Evolutionary conservation across 1,140 invertebrate genomes (phyloP), one percentile per base, ranked within the genome.

Genomic region (Hirudo medicinalis): DNA sequence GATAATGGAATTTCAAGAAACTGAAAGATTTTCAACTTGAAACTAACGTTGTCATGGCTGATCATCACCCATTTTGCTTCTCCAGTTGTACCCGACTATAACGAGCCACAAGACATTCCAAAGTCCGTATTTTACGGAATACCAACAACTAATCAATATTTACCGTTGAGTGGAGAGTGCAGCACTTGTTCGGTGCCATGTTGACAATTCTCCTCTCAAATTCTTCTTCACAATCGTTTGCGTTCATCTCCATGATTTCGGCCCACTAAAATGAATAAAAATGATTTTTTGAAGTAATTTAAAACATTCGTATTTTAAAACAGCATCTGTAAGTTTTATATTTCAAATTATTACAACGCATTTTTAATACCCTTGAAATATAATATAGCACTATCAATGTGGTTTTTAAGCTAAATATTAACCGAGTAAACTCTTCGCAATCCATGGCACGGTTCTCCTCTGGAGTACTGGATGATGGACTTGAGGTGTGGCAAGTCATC

Each of bases 51-150:
- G 80, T 94, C 92, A 78, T 96, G 92, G 75, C 87, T 89, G 67
- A 96, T 80, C 92, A 96, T 95, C 9, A 92, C 91, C 1, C 88
- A 92, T 82, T 96, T 96, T 20, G 92, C 90, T 77, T 89, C 87
- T n/a, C 92, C 92, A 63, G 91, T 89, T 0, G 92, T 96, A 8
- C 92, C 92, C 17, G 91, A 94, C 88, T 91, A 76, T 43, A 79
- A 78, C 72, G 72, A 75, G 15, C 9, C n/a, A n/a, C 3, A 49
- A 1, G 15, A 17, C 2, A 36, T 36, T 36, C 6, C 6, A 36
- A 36, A 36, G 32, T 36, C 32, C 32, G n/a, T n/a, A n/a, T n/a
- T n/a, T n/a, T 36, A 36, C 32, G 6, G 32, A 6, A 36, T 36
- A 36, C 43, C 9, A 49, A 13, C 3, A 49, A 49, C 43, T 15